phyloP scores from a whole-genome alignment of 2,888 invertebrate genomes.

The Maniola hyperantus region DNA sequence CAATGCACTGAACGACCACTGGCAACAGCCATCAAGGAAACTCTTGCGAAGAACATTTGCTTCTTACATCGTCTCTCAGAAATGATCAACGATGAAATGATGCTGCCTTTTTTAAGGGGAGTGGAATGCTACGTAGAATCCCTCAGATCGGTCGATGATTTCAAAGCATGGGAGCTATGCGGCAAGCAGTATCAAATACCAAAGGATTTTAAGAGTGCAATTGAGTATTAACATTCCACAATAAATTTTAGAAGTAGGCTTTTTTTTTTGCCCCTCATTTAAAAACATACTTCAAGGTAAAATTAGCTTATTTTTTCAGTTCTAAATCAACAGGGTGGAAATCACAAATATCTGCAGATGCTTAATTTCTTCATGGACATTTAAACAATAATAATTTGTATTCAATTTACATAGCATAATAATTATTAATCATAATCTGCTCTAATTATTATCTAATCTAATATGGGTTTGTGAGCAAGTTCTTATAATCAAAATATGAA shows the following conservation, averaged over 20 bases:
- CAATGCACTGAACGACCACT: constrained; percentile 74
- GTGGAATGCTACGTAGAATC: constrained; percentile 73
- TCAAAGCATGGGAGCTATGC: constrained; percentile 75
- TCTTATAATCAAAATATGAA: too few species aligned
- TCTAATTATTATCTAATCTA: too few species aligned
- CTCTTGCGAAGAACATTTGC: constrained; percentile 70
- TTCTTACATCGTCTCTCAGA: constrained; percentile 73
- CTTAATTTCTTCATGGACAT: too few species aligned
- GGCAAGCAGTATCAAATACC: constrained; percentile 71
- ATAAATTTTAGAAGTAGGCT: constrained; percentile 52
- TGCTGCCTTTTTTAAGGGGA: constrained; percentile 71
- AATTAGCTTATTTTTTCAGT: neutral
- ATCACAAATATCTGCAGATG: too few species aligned
- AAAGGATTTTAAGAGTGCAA: constrained; percentile 74
- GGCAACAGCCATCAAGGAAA: constrained; percentile 65
- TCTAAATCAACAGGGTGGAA: too few species aligned
- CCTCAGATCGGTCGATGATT: constrained; percentile 71
- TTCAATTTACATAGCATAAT: too few species aligned
- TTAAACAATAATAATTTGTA: too few species aligned
- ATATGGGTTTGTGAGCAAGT: too few species aligned
- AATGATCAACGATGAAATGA: constrained; percentile 72
- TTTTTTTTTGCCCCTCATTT: constrained; percentile 34
- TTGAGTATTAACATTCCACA: constrained; percentile 74
- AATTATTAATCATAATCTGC: too few species aligned
- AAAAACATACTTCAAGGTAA: neutral